A percentile compares a stretch with the other conserved stretches of the same genome.
These are phyloP conservation scores for Intellagama lesueurii DNA, from an alignment of 2,797 vertebrate genomes.

Conservation along the genomic window DNA sequence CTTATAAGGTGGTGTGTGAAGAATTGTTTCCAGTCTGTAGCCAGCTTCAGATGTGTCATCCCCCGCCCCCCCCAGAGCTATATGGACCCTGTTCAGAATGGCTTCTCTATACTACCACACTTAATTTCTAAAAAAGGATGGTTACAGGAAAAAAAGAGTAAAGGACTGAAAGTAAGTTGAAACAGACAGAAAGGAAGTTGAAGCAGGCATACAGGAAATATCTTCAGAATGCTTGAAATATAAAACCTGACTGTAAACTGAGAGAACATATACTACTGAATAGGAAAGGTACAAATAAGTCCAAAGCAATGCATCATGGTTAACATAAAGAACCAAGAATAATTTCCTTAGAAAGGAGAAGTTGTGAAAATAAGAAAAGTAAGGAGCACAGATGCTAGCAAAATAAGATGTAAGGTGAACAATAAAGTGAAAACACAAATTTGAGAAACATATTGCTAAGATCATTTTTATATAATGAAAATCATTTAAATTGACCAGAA, in stretches of 20 bases:
- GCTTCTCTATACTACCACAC: neutral
- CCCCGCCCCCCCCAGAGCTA: no score
- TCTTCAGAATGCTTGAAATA: neutral
- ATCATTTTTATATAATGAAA: neutral
- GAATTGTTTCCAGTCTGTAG: no score
- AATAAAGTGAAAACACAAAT: neutral
- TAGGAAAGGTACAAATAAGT: neutral
- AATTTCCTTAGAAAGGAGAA: neutral
- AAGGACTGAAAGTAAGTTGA: no score
- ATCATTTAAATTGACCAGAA: neutral
- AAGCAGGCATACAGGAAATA: neutral
- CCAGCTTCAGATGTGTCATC: no score
- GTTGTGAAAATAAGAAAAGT: neutral
- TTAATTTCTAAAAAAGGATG: neutral
- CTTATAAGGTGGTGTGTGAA: no score
- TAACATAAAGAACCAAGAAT: neutral
- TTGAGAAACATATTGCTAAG: neutral
- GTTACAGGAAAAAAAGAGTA: no score
- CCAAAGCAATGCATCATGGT: neutral
- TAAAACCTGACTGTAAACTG: neutral
- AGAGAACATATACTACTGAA: neutral
- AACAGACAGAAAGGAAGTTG: no score
- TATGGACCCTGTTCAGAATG: no score
- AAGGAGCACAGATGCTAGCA: neutral
- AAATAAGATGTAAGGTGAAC: neutral